Percentiles rank a stretch among this genome's conserved stretches.
phyloP scores from a whole-genome alignment of 2,113 vertebrate genomes.

The Cynoglossus semilaevis region DNA sequence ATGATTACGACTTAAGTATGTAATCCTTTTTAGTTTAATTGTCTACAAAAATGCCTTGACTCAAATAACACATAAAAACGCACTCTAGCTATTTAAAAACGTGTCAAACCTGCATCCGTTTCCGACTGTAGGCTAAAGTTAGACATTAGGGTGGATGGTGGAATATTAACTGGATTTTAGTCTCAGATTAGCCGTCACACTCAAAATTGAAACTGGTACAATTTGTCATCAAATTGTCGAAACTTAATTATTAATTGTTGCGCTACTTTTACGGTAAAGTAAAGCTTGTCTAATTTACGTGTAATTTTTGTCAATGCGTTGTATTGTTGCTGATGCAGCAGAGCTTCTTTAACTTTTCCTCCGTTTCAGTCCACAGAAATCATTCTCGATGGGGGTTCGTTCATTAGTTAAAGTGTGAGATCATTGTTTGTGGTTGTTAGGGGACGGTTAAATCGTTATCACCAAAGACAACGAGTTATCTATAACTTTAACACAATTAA shows the following conservation, averaged over 20 bases:
- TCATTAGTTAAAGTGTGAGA: slow-evolving; percentile 18
- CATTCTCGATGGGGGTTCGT: not conserved
- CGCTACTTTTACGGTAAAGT: not conserved
- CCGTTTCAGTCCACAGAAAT: not conserved
- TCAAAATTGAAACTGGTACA: no score
- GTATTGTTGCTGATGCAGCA: not conserved
- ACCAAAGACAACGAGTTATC: not conserved
- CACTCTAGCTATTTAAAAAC: not conserved
- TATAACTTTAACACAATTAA: not conserved
- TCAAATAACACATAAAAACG: not conserved
- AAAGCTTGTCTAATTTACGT: not conserved
- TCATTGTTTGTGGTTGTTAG: not conserved
- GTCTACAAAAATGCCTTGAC: not conserved
- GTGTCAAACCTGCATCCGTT: no score
- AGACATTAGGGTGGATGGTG: not conserved
- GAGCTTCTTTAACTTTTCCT: not conserved
- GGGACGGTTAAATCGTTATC: not conserved
- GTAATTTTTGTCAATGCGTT: not conserved
- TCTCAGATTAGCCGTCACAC: no score
- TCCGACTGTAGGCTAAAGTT: slow-evolving; percentile 10
- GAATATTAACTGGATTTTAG: not conserved
- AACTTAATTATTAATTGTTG: not conserved
- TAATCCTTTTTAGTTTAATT: slow-evolving; percentile 13
- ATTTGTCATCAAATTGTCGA: not conserved
- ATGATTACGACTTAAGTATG: slow-evolving; percentile 1